Percentiles rank a stretch among this genome's conserved stretches.
Evolutionary conservation across 2,113 vertebrate species (phyloP).

Genomic region (Nipponia nippon): DNA sequence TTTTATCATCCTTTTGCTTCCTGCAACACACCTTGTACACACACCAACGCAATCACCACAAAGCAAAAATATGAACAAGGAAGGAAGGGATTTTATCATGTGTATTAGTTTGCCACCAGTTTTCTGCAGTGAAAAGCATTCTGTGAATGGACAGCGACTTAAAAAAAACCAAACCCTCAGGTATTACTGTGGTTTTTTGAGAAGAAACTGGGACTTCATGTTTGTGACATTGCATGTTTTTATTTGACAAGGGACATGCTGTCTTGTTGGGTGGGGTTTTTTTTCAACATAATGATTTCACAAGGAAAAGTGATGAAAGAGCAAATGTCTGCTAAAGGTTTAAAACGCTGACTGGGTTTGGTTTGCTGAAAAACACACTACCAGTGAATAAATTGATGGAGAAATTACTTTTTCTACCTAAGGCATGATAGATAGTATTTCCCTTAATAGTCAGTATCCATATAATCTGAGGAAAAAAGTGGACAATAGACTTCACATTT

Average conservation of each 20-base stretch:
- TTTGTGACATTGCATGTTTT: not conserved
- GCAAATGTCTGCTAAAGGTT: not conserved
- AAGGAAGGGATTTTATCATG: not conserved
- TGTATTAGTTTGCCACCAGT: not conserved
- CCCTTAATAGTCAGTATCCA: not conserved
- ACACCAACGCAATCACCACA: no score
- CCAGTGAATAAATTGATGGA: not conserved
- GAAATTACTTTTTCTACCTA: not conserved
- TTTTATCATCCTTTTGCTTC: not conserved
- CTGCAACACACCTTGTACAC: not conserved
- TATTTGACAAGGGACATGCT: not conserved
- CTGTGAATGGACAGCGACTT: not conserved
- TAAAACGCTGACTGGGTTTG: not conserved
- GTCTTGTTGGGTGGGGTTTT: not conserved
- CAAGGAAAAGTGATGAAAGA: not conserved
- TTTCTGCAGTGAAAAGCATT: not conserved
- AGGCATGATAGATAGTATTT: not conserved
- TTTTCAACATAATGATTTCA: not conserved
- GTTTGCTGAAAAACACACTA: not conserved
- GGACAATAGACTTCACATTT: not conserved
- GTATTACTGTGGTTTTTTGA: not conserved
- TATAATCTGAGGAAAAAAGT: not conserved
- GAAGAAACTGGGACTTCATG: not conserved
- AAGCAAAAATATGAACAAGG: not conserved
- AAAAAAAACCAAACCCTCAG: not conserved